Evolutionary conservation across 2,113 vertebrate species (phyloP).

Genomic region (Triplophysa dalaica): DNA sequence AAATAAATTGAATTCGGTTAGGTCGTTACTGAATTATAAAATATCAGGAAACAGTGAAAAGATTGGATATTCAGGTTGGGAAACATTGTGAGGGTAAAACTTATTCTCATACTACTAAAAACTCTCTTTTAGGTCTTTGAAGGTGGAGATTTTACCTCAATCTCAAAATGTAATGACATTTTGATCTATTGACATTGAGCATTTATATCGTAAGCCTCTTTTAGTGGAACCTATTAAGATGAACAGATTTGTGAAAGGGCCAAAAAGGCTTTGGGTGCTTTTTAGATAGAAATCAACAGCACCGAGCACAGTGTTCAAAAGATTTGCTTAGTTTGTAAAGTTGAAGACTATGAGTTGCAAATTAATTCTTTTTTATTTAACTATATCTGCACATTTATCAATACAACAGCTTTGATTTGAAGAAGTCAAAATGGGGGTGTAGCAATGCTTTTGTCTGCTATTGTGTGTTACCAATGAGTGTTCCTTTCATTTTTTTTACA

Average conservation of each 20-base stretch:
- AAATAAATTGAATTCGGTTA: constrained; percentile 54
- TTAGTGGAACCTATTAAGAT: constrained; percentile 39
- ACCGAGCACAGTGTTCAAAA: constrained; percentile 23
- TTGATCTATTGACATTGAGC: constrained; percentile 20
- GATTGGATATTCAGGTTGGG: neutral
- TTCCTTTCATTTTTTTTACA: neutral
- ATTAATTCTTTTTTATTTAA: neutral
- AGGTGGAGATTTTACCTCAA: neutral
- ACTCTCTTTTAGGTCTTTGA: neutral
- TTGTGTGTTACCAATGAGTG: neutral
- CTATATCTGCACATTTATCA: neutral
- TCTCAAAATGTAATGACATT: constrained; percentile 21
- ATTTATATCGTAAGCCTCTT: constrained; percentile 26
- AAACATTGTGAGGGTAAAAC: constrained; percentile 36
- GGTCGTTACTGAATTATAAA: constrained; percentile 45
- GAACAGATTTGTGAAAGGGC: constrained; percentile 12
- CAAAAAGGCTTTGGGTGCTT: constrained; percentile 4
- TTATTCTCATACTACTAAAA: neutral
- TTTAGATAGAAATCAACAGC: neutral
- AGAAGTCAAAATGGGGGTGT: neutral
- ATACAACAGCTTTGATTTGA: neutral
- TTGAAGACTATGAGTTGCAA: neutral
- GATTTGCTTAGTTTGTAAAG: neutral
- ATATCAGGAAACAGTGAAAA: neutral
- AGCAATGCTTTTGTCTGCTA: neutral